These are phyloP conservation scores for Leguminivora glycinivorella DNA, from an alignment of 1,140 invertebrate genomes.

Conservation along the genomic window DNA sequence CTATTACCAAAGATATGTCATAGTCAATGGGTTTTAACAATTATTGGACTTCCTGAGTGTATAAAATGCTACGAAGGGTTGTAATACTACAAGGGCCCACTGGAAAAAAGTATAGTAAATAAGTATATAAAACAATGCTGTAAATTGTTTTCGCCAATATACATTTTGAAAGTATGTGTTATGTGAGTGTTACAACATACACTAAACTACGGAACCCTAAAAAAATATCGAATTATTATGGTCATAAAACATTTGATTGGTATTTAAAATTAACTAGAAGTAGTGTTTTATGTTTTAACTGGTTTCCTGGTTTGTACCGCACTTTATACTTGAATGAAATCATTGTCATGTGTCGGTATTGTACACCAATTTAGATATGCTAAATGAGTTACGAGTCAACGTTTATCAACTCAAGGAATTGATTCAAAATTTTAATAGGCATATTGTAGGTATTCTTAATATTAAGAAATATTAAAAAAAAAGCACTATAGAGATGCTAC, in stretches of 20 bases:
- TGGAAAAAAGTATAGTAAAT: neutral
- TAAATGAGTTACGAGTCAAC: neutral
- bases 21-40: constrained; percentile 12
- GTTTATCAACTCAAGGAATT: constrained; percentile 50
- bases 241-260: neutral
- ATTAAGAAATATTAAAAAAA: neutral
- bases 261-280: neutral
- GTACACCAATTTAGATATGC: constrained; percentile 7
- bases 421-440: constrained; percentile 40
- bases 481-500: constrained; percentile 19
- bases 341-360: neutral
- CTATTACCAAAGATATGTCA: constrained; percentile 24
- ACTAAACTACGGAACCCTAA: too few relatives aligned
- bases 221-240: too few relatives aligned
- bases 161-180: neutral
- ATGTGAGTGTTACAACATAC: too few relatives aligned
- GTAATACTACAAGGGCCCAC: constrained; percentile 11
- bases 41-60: neutral
- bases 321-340: neutral
- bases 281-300: neutral
- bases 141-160: neutral
- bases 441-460: constrained; percentile 9
- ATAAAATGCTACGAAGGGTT: constrained; percentile 15
- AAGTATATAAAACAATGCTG: neutral
- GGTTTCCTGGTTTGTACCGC: neutral